Percentiles rank a stretch among this genome's conserved stretches.
phyloP scores from a whole-genome alignment of 2,113 vertebrate genomes.

The Istiophorus platypterus region DNA sequence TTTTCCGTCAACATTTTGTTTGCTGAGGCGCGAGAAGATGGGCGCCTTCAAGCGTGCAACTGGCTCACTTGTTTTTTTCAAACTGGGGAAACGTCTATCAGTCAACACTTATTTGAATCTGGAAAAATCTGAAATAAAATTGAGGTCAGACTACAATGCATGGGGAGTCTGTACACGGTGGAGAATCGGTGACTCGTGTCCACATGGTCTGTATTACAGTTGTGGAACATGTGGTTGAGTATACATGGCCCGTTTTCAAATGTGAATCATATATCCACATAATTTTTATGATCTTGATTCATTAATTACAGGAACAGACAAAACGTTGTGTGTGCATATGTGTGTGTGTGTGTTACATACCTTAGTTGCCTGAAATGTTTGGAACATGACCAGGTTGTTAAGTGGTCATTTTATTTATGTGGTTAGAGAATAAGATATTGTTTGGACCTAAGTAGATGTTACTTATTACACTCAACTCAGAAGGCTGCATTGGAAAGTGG shows the following conservation, averaged over 20 bases:
- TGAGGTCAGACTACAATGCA: neutral
- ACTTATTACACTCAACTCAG: neutral
- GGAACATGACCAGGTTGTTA: neutral
- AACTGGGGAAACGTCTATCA: neutral
- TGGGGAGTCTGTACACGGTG: neutral
- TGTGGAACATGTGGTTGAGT: neutral
- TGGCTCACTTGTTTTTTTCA: neutral
- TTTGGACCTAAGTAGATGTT: neutral
- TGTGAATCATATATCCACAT: neutral
- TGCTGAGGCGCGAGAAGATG: neutral
- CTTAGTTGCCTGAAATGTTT: neutral
- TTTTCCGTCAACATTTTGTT: neutral
- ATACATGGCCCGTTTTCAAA: neutral
- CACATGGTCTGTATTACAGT: constrained; percentile 4
- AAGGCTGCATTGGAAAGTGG: too few relatives aligned
- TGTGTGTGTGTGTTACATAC: too few relatives aligned
- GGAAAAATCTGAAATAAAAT: neutral
- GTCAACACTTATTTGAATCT: neutral
- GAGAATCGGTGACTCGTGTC: neutral
- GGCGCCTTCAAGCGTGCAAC: neutral
- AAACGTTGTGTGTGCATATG: neutral
- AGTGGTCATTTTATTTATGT: constrained; percentile 3
- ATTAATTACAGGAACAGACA: neutral
- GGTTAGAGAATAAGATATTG: neutral
- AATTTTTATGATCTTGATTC: neutral